phyloP scores from a whole-genome alignment of 2,797 vertebrate genomes.

The Artibeus lituratus region DNA sequence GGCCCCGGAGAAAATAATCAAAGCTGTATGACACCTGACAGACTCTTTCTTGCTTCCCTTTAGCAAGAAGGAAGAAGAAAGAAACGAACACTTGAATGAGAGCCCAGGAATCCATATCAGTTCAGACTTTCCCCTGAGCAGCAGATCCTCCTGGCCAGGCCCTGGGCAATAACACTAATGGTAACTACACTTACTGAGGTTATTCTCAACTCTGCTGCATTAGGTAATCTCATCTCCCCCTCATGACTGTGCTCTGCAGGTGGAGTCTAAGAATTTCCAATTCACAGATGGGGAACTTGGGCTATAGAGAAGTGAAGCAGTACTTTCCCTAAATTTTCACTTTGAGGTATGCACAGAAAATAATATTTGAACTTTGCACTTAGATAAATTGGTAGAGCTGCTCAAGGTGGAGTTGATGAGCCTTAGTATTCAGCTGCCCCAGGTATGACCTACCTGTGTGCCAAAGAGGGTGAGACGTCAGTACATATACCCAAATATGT shows the following conservation, averaged over 20 bases:
- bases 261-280: background rate
- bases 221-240: background rate
- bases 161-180: background rate
- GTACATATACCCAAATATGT: background rate
- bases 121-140: background rate
- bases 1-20: slow-evolving; percentile 36
- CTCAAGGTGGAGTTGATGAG: background rate
- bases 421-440: background rate
- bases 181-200: background rate
- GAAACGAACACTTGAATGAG: background rate
- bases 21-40: background rate
- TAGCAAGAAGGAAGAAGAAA: slow-evolving; percentile 26
- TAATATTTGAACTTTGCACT: background rate
- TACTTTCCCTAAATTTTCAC: background rate
- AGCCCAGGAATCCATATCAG: background rate
- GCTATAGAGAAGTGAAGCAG: background rate
- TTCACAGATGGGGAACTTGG: background rate
- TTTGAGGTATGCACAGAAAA: background rate
- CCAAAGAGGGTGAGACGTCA: background rate
- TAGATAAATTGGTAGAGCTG: background rate
- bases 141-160: background rate
- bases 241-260: background rate
- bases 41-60: background rate
- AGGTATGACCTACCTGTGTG: background rate
- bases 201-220: background rate